Conservation (phyloP, 2,797 vertebrate species). For the Darevskia mixta region DNA sequence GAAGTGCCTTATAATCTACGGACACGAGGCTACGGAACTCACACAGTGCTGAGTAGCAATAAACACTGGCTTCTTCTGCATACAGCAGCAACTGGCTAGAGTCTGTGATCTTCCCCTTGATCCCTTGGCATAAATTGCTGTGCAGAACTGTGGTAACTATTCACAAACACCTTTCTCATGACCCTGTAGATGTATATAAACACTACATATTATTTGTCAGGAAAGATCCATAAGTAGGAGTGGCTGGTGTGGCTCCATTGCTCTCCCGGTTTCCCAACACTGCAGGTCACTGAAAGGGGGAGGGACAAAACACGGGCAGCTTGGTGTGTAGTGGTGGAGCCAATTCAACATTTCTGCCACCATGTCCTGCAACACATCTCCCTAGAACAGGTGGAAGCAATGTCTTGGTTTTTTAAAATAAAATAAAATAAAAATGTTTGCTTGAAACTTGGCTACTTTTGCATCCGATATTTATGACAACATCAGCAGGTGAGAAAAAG, state of each 20-base stretch:
- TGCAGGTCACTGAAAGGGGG: no score
- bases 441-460: not conserved
- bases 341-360: no score
- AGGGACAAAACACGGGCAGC: no score
- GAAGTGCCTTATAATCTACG: not conserved
- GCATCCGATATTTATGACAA: not conserved
- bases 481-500: not conserved
- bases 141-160: not conserved
- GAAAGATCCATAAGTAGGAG: not conserved
- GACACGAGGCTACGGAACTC: rapidly evolving
- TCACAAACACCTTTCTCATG: not conserved
- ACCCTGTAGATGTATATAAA: not conserved
- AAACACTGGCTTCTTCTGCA: not conserved
- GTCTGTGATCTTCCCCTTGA: not conserved
- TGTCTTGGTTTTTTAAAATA: not conserved
- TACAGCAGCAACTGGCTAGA: not conserved
- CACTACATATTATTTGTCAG: not conserved
- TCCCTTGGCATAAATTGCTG: not conserved
- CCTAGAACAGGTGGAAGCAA: not conserved
- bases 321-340: no score
- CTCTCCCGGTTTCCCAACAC: no score
- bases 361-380: not conserved
- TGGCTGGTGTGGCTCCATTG: no score
- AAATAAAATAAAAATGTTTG: not conserved
- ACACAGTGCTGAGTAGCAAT: rapidly evolving